A percentile compares a stretch with the other conserved stretches of the same genome.
Conservation (phyloP, 92 coral and sea anemone genomes). For the Bergia sp. region DNA sequence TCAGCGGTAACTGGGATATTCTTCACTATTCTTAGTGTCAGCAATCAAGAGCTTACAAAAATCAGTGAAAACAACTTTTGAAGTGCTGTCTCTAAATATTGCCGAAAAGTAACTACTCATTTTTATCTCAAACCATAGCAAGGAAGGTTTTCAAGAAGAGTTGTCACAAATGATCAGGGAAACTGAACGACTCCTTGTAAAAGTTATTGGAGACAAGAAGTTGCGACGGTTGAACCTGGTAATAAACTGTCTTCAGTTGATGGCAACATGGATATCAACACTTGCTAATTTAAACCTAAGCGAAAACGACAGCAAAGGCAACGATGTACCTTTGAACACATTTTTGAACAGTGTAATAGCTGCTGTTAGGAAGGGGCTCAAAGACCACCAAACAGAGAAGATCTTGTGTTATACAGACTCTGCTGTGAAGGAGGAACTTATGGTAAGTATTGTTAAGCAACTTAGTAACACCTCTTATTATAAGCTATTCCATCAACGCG, state of each 20-base stretch:
- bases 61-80: too few species aligned
- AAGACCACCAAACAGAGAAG: not conserved
- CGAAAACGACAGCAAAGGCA: not conserved
- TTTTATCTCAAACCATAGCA: not conserved
- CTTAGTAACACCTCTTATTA: not conserved
- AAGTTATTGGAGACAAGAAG: not conserved
- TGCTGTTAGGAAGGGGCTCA: not conserved
- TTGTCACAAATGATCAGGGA: not conserved
- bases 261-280: not conserved
- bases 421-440: not conserved
- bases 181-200: not conserved
- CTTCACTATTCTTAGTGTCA: too few species aligned
- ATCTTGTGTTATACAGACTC: not conserved
- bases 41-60: too few species aligned
- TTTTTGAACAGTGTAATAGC: not conserved
- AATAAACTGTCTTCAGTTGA: not conserved
- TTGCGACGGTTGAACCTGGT: not conserved
- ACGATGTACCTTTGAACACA: not conserved
- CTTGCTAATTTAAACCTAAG: not conserved
- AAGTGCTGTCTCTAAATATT: too few species aligned
- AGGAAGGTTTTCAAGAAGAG: not conserved
- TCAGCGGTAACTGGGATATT: too few species aligned
- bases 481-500: too few species aligned
- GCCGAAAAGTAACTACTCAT: too few species aligned
- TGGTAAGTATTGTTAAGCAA: not conserved